These are phyloP conservation scores for Molorchus minor DNA, from an alignment of 2,888 invertebrate species.

Conservation along the genomic window DNA sequence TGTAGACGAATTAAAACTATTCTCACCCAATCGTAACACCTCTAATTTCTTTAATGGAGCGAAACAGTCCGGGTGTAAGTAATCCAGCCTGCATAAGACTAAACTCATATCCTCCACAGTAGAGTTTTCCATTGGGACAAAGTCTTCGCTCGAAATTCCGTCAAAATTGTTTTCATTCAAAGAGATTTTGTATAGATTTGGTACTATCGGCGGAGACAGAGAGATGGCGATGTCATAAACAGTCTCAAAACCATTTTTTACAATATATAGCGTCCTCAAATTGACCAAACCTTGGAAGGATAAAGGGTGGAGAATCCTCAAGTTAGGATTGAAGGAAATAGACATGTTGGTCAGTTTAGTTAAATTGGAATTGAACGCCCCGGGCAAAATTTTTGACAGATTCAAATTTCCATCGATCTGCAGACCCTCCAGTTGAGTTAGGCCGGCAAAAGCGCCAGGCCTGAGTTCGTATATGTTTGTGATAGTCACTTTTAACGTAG, in stretches of 20 bases:
- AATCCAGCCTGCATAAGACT: slow-evolving; percentile 66
- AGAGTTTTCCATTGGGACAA: slow-evolving; percentile 63
- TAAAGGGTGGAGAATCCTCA: slow-evolving; percentile 61
- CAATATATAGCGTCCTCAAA: slow-evolving; percentile 64
- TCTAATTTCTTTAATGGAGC: slow-evolving; percentile 62
- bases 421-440: slow-evolving; percentile 61
- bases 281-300: slow-evolving; percentile 66
- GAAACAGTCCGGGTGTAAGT: slow-evolving; percentile 66
- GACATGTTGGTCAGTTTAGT: slow-evolving; percentile 65
- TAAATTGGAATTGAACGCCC: slow-evolving; percentile 63
- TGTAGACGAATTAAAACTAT: slow-evolving; percentile 63
- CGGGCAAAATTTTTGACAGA: slow-evolving; percentile 64
- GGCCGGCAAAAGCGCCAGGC: slow-evolving; percentile 61
- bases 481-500: slow-evolving; percentile 64
- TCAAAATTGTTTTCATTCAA: slow-evolving; percentile 67
- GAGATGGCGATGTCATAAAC: slow-evolving; percentile 63
- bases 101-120: slow-evolving; percentile 63
- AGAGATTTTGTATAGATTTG: slow-evolving; percentile 63
- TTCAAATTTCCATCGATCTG: slow-evolving; percentile 68
- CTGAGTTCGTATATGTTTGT: slow-evolving; percentile 63
- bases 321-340: slow-evolving; percentile 66
- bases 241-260: slow-evolving; percentile 67
- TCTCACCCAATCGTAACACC: slow-evolving; percentile 66
- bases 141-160: slow-evolving; percentile 62
- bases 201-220: slow-evolving; percentile 61